phyloP scores from a whole-genome alignment of 2,113 vertebrate species.

The Vireo altiloquus region DNA sequence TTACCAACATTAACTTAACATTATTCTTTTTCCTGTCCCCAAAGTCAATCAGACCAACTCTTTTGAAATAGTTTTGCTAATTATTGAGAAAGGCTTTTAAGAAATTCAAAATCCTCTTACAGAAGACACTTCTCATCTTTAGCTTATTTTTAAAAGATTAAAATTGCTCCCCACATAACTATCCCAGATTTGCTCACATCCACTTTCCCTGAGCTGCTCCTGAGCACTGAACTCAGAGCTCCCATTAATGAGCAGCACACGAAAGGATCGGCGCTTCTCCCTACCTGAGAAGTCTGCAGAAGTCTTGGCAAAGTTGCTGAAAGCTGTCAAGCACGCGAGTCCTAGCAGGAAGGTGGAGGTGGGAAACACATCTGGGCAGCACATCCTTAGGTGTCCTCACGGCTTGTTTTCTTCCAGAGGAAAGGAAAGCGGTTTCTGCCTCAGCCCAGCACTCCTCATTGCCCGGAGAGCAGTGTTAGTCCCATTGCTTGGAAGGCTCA shows the following conservation, averaged over 20 bases:
- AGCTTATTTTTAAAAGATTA: background rate
- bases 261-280: background rate
- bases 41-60: background rate
- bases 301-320: conserved; percentile 73
- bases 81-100: background rate
- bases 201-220: background rate
- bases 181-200: background rate
- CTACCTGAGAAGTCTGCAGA: conserved; percentile 85
- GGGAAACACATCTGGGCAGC: conserved; percentile 74
- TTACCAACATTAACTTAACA: background rate
- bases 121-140: background rate
- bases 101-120: background rate
- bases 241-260: background rate
- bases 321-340: conserved; percentile 75
- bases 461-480: background rate
- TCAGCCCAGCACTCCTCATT: background rate
- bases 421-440: background rate
- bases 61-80: background rate
- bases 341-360: conserved; percentile 74
- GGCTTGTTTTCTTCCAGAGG: background rate
- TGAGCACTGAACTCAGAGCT: background rate
- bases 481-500: conserved; percentile 28
- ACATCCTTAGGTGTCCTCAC: conserved; percentile 81
- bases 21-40: background rate
- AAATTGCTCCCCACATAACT: background rate